These are phyloP conservation scores for Sarcophilus harrisii DNA, from an alignment of 2,797 vertebrate species.

Conservation along the genomic window DNA sequence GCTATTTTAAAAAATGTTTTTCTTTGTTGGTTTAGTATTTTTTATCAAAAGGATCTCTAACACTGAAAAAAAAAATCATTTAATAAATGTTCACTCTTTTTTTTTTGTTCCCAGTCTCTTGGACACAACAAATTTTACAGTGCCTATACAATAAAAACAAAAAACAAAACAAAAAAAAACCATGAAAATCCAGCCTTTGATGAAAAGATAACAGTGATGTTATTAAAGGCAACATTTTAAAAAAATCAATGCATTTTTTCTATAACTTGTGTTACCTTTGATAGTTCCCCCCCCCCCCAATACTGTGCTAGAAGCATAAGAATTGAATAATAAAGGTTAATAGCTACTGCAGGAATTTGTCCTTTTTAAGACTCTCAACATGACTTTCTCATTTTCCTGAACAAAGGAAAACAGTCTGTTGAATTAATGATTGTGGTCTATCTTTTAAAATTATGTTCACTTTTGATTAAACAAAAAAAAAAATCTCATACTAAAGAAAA, in stretches of 20 bases:
- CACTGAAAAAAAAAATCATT: not conserved
- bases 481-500: constrained; percentile 40
- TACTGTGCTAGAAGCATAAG: constrained; percentile 22
- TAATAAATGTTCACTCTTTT: not conserved
- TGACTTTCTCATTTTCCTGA: constrained; percentile 54
- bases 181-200: not conserved
- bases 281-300: constrained; percentile 12
- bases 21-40: not conserved
- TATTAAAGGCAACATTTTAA: constrained; percentile 15
- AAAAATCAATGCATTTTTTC: constrained; percentile 53
- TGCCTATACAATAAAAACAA: not conserved
- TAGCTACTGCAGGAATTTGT: not conserved
- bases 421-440: constrained; percentile 67
- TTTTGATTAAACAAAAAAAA: constrained; percentile 63
- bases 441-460: constrained; percentile 50
- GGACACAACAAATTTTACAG: not conserved
- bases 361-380: constrained; percentile 36
- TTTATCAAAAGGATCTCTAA: not conserved
- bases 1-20: not conserved
- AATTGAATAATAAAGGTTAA: constrained; percentile 59
- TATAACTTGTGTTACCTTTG: constrained; percentile 51
- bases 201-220: not conserved
- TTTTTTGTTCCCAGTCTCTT: not conserved
- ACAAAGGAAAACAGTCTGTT: constrained; percentile 44
- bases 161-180: not conserved